Evolutionary conservation across 2,888 invertebrate species (phyloP), one percentile per base, ranked within the genome.

Genomic region (Phalangium opilio): DNA sequence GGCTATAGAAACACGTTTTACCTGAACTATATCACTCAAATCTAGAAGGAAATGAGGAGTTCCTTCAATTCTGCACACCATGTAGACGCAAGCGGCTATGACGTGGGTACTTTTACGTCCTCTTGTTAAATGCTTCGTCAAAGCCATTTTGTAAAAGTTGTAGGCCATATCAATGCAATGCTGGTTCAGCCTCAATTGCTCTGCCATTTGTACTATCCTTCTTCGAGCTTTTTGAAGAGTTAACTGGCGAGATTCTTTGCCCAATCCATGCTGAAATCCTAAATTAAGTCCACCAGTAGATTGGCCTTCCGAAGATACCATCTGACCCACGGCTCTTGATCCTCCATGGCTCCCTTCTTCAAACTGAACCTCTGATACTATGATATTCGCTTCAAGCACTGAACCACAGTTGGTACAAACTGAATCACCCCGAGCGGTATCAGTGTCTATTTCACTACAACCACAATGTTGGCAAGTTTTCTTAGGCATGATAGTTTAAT

Each of bases 331-430:
- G 14, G 89, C 85, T 50, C 81, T 80, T 43, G 80, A 76, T 10
- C 82, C 83, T 20, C 95, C 95, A 62, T 81, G 81, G 8, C 83
- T 78, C 63, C 82, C 81, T 65, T 98, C 96, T 66, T 89, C 85
- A 63, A 95, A 98, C 66, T 91, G 87, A 19, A 95, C 81, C 66
- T 96, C 95, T 2, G 89, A 84, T 19, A 98, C 93, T 62, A 98
- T 96, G 46, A 90, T 81, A 60, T 85, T 89, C 62, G 95, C 91
- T 65, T 96, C 95, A 14, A 98, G 70, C 2, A 98, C 96, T 7
- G 85, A 81, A 20, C 96, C 98, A 70, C 98, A 98, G 62, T 79
- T 81, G 20, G 86, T 93, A 66, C 98, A 98, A 1, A 95, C 90
- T 10, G 84, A 82, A 74, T 95, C 91, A 33, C 95, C 96, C 60